These are phyloP conservation scores for Drosophila takahashii DNA, from an alignment of 1,140 invertebrate genomes.

Conservation along the genomic window DNA sequence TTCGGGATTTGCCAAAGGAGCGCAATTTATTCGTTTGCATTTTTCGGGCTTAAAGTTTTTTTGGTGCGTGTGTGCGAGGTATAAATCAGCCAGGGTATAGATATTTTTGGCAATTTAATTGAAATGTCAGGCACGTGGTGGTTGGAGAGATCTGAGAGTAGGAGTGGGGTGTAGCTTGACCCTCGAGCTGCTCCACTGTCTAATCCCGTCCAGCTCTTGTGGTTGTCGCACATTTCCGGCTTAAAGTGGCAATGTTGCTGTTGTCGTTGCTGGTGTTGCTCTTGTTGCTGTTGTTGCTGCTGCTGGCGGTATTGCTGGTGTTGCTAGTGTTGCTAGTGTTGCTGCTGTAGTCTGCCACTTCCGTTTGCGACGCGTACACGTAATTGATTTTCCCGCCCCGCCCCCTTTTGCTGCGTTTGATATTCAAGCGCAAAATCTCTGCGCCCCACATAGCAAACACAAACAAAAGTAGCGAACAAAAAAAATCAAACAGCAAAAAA, in stretches of 20 bases:
- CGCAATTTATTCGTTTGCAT: constrained; percentile 33
- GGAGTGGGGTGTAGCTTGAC: constrained; percentile 30
- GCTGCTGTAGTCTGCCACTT: constrained; percentile 51
- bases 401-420: constrained; percentile 19
- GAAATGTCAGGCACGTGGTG: constrained; percentile 63
- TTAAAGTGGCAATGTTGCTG: constrained; percentile 52
- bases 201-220: constrained; percentile 58
- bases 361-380: constrained; percentile 59
- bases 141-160: constrained; percentile 2
- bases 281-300: not conserved
- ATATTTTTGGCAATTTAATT: constrained; percentile 63
- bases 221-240: constrained; percentile 66
- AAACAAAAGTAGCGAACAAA: constrained; percentile 20
- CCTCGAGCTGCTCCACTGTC: constrained; percentile 30
- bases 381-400: constrained; percentile 57
- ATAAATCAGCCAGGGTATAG: constrained; percentile 32
- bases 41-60: constrained; percentile 31
- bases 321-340: constrained; percentile 28
- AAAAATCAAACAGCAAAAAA: constrained; percentile 17
- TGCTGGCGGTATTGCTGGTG: constrained; percentile 23
- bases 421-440: constrained; percentile 51
- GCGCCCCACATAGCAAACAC: constrained; percentile 16
- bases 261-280: constrained; percentile 10
- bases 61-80: constrained; percentile 27
- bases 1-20: constrained; percentile 21